Base-by-base conservation (phyloP, 2,888 invertebrate genomes). In the Heliconius charithonia region DNA sequence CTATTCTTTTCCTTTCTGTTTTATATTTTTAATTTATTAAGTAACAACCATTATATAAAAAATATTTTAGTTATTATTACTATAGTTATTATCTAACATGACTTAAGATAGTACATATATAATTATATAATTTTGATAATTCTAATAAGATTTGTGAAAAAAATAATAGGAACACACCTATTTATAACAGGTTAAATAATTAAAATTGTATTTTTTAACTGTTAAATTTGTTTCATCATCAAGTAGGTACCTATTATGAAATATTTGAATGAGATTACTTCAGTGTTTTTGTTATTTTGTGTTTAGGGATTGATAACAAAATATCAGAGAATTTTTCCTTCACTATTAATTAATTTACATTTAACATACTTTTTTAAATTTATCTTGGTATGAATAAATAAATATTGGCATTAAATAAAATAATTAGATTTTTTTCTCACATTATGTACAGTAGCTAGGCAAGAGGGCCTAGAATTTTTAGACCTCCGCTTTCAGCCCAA, bases 121-220 rank as follows among this genome's bases (percentile, higher is more conserved):
- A 76, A 76, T 71, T 76, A 76, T 63, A 71, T 76, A 76, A 76
- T 76, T 29, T 71, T 71, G 76, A 76, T 76, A 76, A 71, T 62
- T 70, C 25, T 27, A 62, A 16, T 62, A n/a, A 51, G 10, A 45
- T 70, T 70, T 51, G n/a, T 63, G 6, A 51, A 19, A 51, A n/a
- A 71, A 71, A 71, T 63, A 19, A 77, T 71, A 71, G 25, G 71
- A 71, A 56, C 10, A 22, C 13, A 56, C 56, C 29, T 45, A n/a
- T 71, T 16, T 32, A 29, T 32, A 27, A 56, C 29, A 10, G 13
- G 19, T 51, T 51, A 51, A 51, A 51, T 22, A 51, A 51, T 51
- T 45, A 25, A 45, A 70, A 10, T 51, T 51, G 10, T 29, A 56
- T n/a, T 56, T 71, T n/a, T 29, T 29, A 32, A 71, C 56, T n/a